Evolutionary conservation across 2,888 invertebrate species (phyloP), one percentile per base, ranked within the genome.

Genomic region (Cacoxenus indagator): DNA sequence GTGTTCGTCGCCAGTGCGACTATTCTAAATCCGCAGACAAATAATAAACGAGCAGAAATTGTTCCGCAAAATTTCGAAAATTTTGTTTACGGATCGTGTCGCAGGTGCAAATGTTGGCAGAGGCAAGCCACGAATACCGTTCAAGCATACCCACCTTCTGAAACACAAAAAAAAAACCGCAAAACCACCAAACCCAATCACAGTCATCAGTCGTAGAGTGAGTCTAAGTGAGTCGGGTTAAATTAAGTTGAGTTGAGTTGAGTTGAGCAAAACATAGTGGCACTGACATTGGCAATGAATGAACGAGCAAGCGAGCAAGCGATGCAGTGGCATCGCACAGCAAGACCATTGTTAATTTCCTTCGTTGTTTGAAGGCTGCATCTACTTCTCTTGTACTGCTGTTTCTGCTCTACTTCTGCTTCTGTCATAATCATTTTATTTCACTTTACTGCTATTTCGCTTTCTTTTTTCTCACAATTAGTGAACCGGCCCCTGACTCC

Each of bases 31-130:
- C 31, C 59, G 59, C 59, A 29, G 48, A n/a, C 64, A 55, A 29
- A 61, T 26, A 55, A 19, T 29, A 51, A 31, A 31, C 31, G 64
- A 22, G 14, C 29, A 37, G 64, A 54, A 69, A 65, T 75, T 76
- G 73, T 75, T 76, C 65, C 72, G 70, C 71, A 73, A 76, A 76
- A 76, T 70, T 73, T 73, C 76, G 71, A 74, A 73, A 73, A 64
- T 75, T 76, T 76, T 76, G 75, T 76, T 76, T 73, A 73, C 76
- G 71, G 72, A 76, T 75, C 73, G 73, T 68, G 75, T 76, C 75
- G 76, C 76, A 76, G 76, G 75, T 75, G 71, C 76, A 73, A 76
- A 73, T 70, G 69, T 31, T 31, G 29, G 9, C 9, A 6, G 17
- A 17, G 17, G 51, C 19, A 22, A 1, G 51, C 22, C n/a, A n/a